A percentile compares a stretch with the other conserved stretches of the same genome.
Conservation (phyloP, 2,888 invertebrate species). For the Hofmannophila pseudospretella region DNA sequence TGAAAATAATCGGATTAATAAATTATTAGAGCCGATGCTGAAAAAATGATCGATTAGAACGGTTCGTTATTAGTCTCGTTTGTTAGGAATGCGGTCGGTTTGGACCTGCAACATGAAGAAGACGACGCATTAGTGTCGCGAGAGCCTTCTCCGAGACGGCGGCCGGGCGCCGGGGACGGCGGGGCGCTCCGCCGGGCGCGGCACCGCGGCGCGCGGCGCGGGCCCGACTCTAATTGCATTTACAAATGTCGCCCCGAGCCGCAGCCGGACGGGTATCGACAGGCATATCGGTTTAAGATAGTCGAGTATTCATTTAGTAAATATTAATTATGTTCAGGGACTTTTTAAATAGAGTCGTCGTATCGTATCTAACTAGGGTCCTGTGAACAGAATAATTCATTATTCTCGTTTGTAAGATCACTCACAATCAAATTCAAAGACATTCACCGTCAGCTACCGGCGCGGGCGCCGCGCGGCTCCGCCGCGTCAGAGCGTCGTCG, state of each 20-base stretch:
- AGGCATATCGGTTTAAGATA: too few relatives aligned
- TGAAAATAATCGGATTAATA: constrained; percentile 63
- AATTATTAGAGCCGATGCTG: constrained; percentile 42
- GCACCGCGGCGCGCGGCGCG: background rate
- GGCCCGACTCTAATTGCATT: constrained; percentile 5
- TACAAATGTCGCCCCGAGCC: too few relatives aligned
- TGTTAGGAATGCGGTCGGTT: constrained; percentile 30
- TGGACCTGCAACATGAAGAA: constrained; percentile 52
- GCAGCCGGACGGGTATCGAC: too few relatives aligned
- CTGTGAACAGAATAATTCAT: constrained; percentile 11
- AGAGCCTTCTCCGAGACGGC: background rate
- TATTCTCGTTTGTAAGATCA: constrained; percentile 2
- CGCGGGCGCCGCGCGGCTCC: too few relatives aligned
- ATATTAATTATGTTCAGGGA: too few relatives aligned
- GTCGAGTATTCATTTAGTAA: too few relatives aligned
- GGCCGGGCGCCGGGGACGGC: constrained; percentile 13
- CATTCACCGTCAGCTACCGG: too few relatives aligned
- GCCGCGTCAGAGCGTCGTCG: too few relatives aligned
- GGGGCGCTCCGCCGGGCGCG: background rate
- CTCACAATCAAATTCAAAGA: too few relatives aligned
- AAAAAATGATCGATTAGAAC: constrained; percentile 32
- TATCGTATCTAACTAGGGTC: constrained; percentile 6
- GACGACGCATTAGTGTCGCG: constrained; percentile 43
- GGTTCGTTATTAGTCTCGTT: constrained; percentile 27
- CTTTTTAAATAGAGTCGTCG: constrained; percentile 3